phyloP scores from a whole-genome alignment of 2,797 vertebrate species.

The Salmo trutta region DNA sequence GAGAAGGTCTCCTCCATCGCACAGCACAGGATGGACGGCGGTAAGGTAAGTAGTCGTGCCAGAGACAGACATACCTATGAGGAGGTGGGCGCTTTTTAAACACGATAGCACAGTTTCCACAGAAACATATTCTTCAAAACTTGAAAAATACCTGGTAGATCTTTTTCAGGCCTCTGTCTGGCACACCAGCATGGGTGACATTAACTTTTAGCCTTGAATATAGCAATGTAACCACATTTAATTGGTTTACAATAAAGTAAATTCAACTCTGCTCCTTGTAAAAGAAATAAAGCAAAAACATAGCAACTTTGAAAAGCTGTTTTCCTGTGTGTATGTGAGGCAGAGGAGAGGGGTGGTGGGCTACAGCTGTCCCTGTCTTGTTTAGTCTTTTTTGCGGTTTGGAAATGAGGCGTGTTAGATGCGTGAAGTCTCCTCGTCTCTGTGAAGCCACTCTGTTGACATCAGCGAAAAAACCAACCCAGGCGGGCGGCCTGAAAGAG shows the following conservation, averaged over 20 bases:
- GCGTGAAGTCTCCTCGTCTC: constrained; percentile 47
- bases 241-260: constrained; percentile 64
- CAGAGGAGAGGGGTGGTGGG: constrained; percentile 39
- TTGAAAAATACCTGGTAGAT: constrained; percentile 14
- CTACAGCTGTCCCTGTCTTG: constrained; percentile 65
- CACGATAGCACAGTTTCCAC: constrained; percentile 41
- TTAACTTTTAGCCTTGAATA: constrained; percentile 41
- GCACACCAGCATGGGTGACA: constrained; percentile 27
- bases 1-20: constrained; percentile 86
- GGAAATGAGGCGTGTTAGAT: constrained; percentile 73
- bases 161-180: background rate
- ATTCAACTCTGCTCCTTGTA: constrained; percentile 36
- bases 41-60: constrained; percentile 73
- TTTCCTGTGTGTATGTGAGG: constrained; percentile 42
- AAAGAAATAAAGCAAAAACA: constrained; percentile 49
- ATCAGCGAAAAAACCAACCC: constrained; percentile 72
- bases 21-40: constrained; percentile 84
- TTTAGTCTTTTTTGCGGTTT: constrained; percentile 73
- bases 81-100: constrained; percentile 24
- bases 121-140: constrained; percentile 45
- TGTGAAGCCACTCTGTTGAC: constrained; percentile 80
- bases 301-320: constrained; percentile 66
- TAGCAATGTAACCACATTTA: constrained; percentile 58
- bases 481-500: constrained; percentile 16
- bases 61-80: constrained; percentile 1